These are phyloP conservation scores for Oligia latruncula DNA, from an alignment of 2,888 invertebrate species.

Conservation along the genomic window DNA sequence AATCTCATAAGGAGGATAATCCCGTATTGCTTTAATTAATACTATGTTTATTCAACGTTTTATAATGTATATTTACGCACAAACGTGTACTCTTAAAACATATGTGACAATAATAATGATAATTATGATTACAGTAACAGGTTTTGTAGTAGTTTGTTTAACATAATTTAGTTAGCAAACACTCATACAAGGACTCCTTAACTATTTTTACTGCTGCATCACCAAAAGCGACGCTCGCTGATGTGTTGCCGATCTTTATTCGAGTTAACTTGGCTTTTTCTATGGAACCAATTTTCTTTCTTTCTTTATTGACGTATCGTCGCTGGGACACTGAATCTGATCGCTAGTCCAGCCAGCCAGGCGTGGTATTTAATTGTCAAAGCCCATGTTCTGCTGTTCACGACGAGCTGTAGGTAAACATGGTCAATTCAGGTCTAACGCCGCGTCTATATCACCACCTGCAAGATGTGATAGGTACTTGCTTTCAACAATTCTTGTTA, in stretches of 20 bases:
- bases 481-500: not conserved
- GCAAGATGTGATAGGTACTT: not conserved
- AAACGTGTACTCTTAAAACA: conserved; percentile 2
- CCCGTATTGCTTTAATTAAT: conserved; percentile 15
- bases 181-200: not conserved
- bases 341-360: not conserved
- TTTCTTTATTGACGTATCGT: not conserved
- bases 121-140: conserved; percentile 11
- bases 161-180: conserved; percentile 4
- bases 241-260: not conserved
- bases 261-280: not conserved
- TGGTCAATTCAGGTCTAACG: not conserved
- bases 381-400: not conserved
- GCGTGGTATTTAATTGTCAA: not conserved
- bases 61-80: conserved; percentile 4
- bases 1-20: conserved; percentile 23
- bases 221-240: not conserved
- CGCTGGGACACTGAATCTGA: not conserved
- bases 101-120: not conserved
- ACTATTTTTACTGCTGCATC: not conserved
- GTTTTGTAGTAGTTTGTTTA: conserved; percentile 7
- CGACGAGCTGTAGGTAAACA: not conserved
- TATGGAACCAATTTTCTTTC: not conserved
- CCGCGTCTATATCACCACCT: not conserved
- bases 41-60: conserved; percentile 21